Base-by-base conservation (phyloP, 2,888 invertebrate species). In the Girardia tigrina region DNA sequence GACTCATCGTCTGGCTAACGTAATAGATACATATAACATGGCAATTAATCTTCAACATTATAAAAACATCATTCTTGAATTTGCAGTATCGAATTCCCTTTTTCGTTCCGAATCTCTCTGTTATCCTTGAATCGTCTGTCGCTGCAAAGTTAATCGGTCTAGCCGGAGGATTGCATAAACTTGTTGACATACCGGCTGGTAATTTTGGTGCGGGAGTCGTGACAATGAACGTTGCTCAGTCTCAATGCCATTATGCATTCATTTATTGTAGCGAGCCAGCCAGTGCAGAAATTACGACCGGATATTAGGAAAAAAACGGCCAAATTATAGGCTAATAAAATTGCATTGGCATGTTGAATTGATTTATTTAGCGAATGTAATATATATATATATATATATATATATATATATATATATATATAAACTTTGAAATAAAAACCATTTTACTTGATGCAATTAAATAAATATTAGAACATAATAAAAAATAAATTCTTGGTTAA, bases 11-110 rank as follows among this genome's bases (percentile, higher is more conserved):
- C 88, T 92, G 78, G 86, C 88, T 26, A 90, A 90, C 82, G 91
- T 95, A 74, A 88, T 89, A 81, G 94, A 95, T 86, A 94, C 91
- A 0, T 95, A 94, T 80, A 82, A 85, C 71, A 84, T 86, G 84
- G 85, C 84, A 6, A 88, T 92, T 28, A 91, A 94, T 79, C 84
- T 98, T 26, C 93, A 91, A 82, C 90, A 90, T 80, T 90, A 89
- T 79, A 95, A 97, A 85, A 86, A 89, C 0, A 89, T 88, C 81
- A 97, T 99, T 80, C 94, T 91, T 83, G 91, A 93, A 81, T 97
- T 94, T 85, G 97, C 99, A 0, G 98, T 98, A 95, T 79, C 88
- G 97, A 80, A 99, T 98, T 98, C 90, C 94, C 2, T 94, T 94
- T 81, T 97, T 99, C 81, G 98, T 98, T 0, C 98, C 98, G 8